Base-by-base conservation (phyloP, 2,797 vertebrate species). In the Lateolabrax maculatus region DNA sequence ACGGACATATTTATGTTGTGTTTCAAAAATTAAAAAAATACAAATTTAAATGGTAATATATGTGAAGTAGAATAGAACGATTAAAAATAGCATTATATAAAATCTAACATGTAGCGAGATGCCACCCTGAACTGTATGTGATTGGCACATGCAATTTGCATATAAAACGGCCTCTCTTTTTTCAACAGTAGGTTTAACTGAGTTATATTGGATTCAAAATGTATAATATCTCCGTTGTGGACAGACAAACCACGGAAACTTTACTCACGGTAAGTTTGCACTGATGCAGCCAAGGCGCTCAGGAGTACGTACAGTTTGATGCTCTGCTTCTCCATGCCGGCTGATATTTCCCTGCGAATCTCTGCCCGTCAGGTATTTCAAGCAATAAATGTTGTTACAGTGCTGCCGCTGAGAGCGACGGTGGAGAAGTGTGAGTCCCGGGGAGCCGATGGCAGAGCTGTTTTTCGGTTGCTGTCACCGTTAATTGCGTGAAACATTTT, bases 261-360 rank as follows among this genome's bases (percentile, higher is more conserved):
- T 11, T 84, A 93, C 92, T 95, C 81, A 93, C 93, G 83, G 80
- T 88, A 67, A 57, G 80, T 90, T 77, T 83, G 86, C 48, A 71
- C 67, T 27, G 80, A 74, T 67, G 77, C 53, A 69, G 71, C 46
- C 79, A 90, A 43, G 6, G 77, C 41, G 61, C 60, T 83, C 44
- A 93, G 85, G 67, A 93, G 15, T 1, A 86, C 21, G 16, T 69
- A 87, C 48, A 81, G 31, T 29, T 1, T 49, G 51, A 84, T 34
- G 61, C 8, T 81, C 9, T 25, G 70, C 63, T 51, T 62, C 55
- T 76, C 72, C 85, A 92, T 92, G 67, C 56, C 46, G 66, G 51
- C 56, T 31, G 65, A 41, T 37, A 9, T 51, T 23, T 49, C 41
- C 63, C 41, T 63, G 44, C 16, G 29, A 25, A 3, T 51, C 15